Evolutionary conservation across 2,888 invertebrate species (phyloP), one percentile per base, ranked within the genome.

Genomic region (Eupithecia centaureata): DNA sequence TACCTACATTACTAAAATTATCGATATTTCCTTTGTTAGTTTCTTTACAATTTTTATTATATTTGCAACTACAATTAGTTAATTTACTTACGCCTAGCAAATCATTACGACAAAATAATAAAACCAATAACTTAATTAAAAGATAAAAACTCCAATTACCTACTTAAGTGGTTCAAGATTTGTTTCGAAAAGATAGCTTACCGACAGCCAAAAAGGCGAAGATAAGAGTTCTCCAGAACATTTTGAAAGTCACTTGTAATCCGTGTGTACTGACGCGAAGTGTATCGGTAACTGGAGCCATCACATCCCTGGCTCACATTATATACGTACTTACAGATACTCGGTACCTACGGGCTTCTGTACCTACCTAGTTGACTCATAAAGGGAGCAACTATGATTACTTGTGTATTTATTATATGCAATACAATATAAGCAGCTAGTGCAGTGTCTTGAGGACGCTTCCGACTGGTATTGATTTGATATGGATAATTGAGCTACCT

Each of bases 191-290:
- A 42, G 10, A 3, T 22, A 57, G 81, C 89, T 86, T 76, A 89
- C 89, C 88, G 57, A 82, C 82, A 1, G 82, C 82, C 71, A 87
- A 74, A 28, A 82, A 71, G 65, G 82, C 77, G 28, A 87, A 74
- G 38, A 88, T 67, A 63, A 84, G 61, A 27, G 80, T 72, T 83
- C 87, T 90, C 79, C 84, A 84, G 77, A 89, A 76, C 87, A 88
- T 90, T 61, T 74, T 70, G 69, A 65, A 67, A n/a, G n/a, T 22
- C 71, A 73, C 74, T 70, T 18, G 59, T 67, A 73, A 67, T 67
- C 65, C 59, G 67, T 72, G 65, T 58, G 68, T 51, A 33, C 64
- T 59, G 30, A 38, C 56, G 38, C 51, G 18, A 25, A 52, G 79
- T 65, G 75, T 73, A 68, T 59, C 72, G 76, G 65, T 74, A 75